These are phyloP conservation scores for Sebastes nivosus DNA, from an alignment of 2,797 vertebrate genomes.

Conservation along the genomic window DNA sequence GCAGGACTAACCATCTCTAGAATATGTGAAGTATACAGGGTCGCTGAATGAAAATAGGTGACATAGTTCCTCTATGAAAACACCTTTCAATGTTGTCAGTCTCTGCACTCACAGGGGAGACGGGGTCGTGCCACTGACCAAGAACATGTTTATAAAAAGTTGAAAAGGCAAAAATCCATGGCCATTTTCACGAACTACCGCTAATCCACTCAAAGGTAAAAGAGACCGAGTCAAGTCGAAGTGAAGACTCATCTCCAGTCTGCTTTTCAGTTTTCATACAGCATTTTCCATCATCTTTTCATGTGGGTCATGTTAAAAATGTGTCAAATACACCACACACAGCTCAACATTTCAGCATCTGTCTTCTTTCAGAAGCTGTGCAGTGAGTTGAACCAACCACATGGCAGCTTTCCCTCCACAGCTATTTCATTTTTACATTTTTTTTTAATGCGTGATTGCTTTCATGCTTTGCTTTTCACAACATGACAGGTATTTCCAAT, in stretches of 20 bases:
- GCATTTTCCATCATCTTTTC: not conserved
- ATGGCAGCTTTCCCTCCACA: slow-evolving; percentile 19
- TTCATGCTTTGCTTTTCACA: not conserved
- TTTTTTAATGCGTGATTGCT: too few relatives aligned
- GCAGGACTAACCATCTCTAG: not conserved
- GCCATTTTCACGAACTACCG: not conserved
- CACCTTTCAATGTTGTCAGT: not conserved
- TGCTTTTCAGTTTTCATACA: not conserved
- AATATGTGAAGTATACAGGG: not conserved
- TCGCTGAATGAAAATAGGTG: not conserved
- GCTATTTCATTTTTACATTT: not conserved
- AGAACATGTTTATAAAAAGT: not conserved
- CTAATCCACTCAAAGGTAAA: not conserved
- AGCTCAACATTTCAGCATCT: slow-evolving; percentile 16
- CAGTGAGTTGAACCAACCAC: slow-evolving; percentile 12
- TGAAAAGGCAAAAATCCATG: not conserved
- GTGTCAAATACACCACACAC: not conserved
- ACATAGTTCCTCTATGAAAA: not conserved
- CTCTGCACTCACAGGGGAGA: not conserved
- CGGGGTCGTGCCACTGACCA: not conserved
- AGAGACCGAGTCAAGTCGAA: not conserved
- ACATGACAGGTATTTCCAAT: slow-evolving; percentile 42
- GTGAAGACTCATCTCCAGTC: not conserved
- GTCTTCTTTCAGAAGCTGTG: not conserved
- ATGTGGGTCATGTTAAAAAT: not conserved